These are phyloP conservation scores for Lingula anatina DNA, from an alignment of 2,888 invertebrate genomes.

Conservation along the genomic window DNA sequence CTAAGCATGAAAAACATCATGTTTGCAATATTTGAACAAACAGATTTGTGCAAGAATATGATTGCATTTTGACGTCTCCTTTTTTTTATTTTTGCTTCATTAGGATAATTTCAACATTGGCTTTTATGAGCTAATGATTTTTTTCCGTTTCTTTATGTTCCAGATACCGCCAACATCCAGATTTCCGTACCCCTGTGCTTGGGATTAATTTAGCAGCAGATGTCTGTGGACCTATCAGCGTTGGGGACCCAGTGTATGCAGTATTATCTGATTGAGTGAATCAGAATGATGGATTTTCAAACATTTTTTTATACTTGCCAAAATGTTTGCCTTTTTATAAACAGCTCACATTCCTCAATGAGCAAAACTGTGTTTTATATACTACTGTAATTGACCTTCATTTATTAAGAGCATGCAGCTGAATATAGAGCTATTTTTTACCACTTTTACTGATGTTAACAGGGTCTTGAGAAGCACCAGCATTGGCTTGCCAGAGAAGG, in stretches of 20 bases:
- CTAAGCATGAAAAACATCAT: neutral
- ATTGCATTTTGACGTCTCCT: neutral
- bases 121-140: neutral
- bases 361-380: too few species aligned
- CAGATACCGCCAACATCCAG: slow-evolving; percentile 20
- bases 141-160: slow-evolving; percentile 16
- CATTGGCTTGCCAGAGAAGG: too few species aligned
- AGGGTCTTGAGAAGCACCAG: too few species aligned
- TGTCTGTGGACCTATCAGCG: slow-evolving; percentile 19
- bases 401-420: too few species aligned
- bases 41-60: neutral
- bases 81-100: neutral
- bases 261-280: too few species aligned
- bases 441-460: too few species aligned
- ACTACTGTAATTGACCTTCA: too few species aligned
- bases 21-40: neutral
- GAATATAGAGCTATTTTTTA: too few species aligned
- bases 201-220: slow-evolving; percentile 25
- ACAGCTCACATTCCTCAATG: too few species aligned
- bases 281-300: too few species aligned
- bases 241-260: slow-evolving; percentile 33
- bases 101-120: neutral
- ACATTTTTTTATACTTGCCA: too few species aligned
- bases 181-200: slow-evolving; percentile 28
- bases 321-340: too few species aligned